phyloP scores from a whole-genome alignment of 2,797 vertebrate species.

The Heteromormyrus szaboi region DNA sequence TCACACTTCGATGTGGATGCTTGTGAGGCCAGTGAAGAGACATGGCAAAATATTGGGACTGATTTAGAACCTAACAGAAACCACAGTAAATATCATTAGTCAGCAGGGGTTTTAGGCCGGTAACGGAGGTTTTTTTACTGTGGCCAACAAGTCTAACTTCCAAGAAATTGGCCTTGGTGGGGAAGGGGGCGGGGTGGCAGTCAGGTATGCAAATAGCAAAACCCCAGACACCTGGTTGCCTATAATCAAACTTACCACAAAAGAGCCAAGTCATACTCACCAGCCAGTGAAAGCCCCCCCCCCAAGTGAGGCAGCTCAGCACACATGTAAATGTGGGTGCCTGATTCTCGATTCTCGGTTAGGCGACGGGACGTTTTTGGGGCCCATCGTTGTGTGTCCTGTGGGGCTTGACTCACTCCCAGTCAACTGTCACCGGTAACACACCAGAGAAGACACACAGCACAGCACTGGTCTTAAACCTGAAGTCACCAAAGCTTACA shows the following conservation, averaged over 20 bases:
- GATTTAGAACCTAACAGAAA: not conserved
- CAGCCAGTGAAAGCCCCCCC: constrained; percentile 42
- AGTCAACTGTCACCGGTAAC: not conserved
- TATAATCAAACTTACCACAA: constrained; percentile 72
- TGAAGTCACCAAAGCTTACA: not conserved
- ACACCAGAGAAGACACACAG: not conserved
- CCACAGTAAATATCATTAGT: not conserved
- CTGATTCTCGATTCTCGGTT: constrained; percentile 24
- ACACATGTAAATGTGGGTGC: constrained; percentile 39
- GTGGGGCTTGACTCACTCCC: not conserved
- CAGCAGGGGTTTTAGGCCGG: not conserved
- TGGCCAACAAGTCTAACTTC: constrained; percentile 59
- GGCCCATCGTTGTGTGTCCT: constrained; percentile 31
- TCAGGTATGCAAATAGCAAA: constrained; percentile 82
- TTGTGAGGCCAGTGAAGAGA: not conserved
- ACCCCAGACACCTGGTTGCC: constrained; percentile 70
- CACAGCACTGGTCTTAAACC: not conserved
- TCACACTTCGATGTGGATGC: not conserved
- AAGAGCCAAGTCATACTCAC: constrained; percentile 57
- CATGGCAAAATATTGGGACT: not conserved
- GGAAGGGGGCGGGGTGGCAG: constrained; percentile 45
- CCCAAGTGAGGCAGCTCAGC: constrained; percentile 43
- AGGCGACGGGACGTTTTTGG: constrained; percentile 31
- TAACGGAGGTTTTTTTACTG: not conserved
- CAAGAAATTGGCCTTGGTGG: constrained; percentile 68